These are phyloP conservation scores for Sisyra terminalis DNA, from an alignment of 2,888 invertebrate genomes.

Conservation along the genomic window DNA sequence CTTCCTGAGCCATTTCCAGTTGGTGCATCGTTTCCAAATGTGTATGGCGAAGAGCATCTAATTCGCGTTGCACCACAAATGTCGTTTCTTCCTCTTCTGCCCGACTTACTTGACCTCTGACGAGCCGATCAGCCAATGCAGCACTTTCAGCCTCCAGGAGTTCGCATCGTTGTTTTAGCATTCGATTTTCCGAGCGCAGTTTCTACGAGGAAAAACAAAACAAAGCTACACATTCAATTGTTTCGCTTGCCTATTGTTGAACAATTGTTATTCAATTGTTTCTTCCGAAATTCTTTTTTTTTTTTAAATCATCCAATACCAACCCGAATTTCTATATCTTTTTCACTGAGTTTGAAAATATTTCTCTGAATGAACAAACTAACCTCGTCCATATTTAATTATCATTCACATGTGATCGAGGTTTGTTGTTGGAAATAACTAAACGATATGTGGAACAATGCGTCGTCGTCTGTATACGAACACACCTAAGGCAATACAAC, in stretches of 20 bases:
- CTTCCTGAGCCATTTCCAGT: conserved; percentile 79
- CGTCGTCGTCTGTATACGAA: too few species aligned
- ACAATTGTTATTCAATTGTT: background rate
- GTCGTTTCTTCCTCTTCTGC: conserved; percentile 92
- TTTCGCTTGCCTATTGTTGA: conserved; percentile 6
- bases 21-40: conserved; percentile 80
- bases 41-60: conserved; percentile 72
- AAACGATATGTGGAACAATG: background rate
- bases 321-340: conserved; percentile 1
- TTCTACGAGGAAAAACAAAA: conserved; percentile 26
- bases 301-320: conserved; percentile 2
- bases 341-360: background rate
- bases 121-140: conserved; percentile 81
- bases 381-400: conserved; percentile 3
- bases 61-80: conserved; percentile 67
- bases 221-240: conserved; percentile 4
- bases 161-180: conserved; percentile 89
- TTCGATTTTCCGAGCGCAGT: conserved; percentile 84
- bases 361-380: conserved; percentile 1
- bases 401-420: background rate
- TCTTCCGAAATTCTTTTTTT: conserved; percentile 1
- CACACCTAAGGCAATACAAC: too few species aligned
- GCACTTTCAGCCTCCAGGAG: conserved; percentile 89
- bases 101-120: conserved; percentile 82
- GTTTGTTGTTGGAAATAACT: background rate